phyloP scores from a whole-genome alignment of 1,140 invertebrate species.

The Nixonia krombeini region DNA sequence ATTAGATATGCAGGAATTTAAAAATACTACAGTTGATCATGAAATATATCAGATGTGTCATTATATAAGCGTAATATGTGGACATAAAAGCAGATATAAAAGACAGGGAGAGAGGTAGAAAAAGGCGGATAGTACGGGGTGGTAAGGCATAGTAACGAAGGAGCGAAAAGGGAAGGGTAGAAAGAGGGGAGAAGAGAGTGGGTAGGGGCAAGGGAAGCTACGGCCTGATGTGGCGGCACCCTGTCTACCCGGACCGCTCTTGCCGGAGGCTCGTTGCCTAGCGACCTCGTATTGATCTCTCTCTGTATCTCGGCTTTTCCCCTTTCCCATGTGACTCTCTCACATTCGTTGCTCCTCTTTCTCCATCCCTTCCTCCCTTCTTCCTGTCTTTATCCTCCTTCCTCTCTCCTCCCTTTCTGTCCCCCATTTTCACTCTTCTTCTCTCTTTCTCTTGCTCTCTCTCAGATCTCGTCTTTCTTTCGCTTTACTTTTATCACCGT shows the following conservation, averaged over 20 bases:
- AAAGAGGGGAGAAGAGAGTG: constrained; percentile 32
- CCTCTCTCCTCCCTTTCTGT: constrained; percentile 25
- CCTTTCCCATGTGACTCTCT: constrained; percentile 58
- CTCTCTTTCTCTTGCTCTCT: no score
- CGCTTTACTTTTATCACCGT: constrained; percentile 37
- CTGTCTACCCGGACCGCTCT: constrained; percentile 72
- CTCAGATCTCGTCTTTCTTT: constrained; percentile 24
- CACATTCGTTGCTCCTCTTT: constrained; percentile 37
- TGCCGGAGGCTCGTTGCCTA: constrained; percentile 71
- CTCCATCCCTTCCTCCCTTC: constrained; percentile 16
- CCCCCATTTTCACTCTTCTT: no score
- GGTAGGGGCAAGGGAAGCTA: constrained; percentile 29
- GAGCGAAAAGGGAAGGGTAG: constrained; percentile 31
- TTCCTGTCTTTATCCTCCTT: constrained; percentile 34
- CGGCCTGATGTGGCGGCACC: constrained; percentile 69
- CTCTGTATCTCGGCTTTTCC: constrained; percentile 65
- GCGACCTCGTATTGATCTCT: constrained; percentile 71
- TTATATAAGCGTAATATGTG: background rate
- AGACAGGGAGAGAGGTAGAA: background rate
- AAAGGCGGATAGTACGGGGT: constrained; percentile 8
- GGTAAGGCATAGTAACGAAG: constrained; percentile 33
- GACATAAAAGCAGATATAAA: background rate
- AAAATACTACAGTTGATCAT: no score
- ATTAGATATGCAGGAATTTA: no score
- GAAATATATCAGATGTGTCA: no score